Percentiles rank a stretch among this genome's conserved stretches.
Evolutionary conservation across 1,140 invertebrate genomes (phyloP).

Genomic region (Lasioglossum baleicum): DNA sequence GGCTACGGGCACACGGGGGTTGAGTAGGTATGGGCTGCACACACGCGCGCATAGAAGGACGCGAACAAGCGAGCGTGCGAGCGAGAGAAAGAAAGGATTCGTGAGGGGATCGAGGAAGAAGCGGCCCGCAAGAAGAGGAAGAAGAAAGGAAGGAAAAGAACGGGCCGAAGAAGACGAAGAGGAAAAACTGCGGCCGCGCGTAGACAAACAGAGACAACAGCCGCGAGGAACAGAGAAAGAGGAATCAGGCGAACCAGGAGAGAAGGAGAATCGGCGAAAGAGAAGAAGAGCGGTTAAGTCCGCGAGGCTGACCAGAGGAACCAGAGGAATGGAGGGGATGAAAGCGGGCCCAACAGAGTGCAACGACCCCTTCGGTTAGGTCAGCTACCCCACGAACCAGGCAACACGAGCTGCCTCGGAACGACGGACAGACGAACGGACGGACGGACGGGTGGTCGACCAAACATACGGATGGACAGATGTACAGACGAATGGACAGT

Average conservation of each 20-base stretch:
- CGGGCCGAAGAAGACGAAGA: too few relatives aligned
- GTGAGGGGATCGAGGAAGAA: slow-evolving; percentile 15
- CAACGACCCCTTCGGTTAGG: slow-evolving; percentile 77
- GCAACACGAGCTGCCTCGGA: slow-evolving; percentile 30
- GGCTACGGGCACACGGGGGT: slow-evolving; percentile 69
- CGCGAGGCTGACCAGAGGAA: slow-evolving; percentile 69
- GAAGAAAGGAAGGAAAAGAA: too few relatives aligned
- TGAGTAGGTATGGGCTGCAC: slow-evolving; percentile 64
- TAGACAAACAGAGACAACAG: too few relatives aligned
- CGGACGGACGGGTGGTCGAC: slow-evolving; percentile 57
- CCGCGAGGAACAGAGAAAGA: not conserved
- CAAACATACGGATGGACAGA: slow-evolving; percentile 51
- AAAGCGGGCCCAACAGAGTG: slow-evolving; percentile 74
- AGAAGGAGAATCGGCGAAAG: slow-evolving; percentile 31
- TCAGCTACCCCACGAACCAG: slow-evolving; percentile 76
- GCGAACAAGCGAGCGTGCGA: not conserved
- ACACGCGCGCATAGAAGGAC: slow-evolving; percentile 27
- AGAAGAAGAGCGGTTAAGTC: slow-evolving; percentile 63
- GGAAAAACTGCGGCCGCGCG: too few relatives aligned
- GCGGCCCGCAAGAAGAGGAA: too few relatives aligned
- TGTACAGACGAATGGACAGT: slow-evolving; percentile 48
- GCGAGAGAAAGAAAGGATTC: not conserved
- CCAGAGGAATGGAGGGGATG: slow-evolving; percentile 63
- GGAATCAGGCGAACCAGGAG: slow-evolving; percentile 31
- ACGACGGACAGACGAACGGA: slow-evolving; percentile 41